Evolutionary conservation across 2,888 invertebrate species (phyloP).

Genomic region (Luperina nickerlii): DNA sequence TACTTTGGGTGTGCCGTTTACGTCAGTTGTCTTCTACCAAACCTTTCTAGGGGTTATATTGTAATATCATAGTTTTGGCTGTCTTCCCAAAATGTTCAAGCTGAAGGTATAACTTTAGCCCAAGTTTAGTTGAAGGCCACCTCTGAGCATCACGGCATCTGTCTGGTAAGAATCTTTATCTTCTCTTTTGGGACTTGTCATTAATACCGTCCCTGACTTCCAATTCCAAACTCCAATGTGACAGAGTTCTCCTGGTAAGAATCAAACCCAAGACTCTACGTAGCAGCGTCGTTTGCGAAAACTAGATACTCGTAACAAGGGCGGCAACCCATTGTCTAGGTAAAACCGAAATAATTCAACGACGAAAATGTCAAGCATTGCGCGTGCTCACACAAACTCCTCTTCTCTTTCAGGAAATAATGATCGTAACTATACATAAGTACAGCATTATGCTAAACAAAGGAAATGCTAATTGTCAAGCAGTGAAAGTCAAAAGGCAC

Average conservation of each 20-base stretch:
- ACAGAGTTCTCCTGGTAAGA: not conserved
- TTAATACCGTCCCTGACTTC: not conserved
- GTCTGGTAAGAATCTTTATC: not conserved
- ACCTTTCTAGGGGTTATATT: not conserved
- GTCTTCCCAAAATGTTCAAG: not conserved
- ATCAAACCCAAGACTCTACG: constrained; percentile 2
- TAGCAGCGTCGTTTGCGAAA: constrained; percentile 2
- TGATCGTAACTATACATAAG: constrained; percentile 33
- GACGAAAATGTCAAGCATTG: constrained; percentile 23
- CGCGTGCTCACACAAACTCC: not conserved
- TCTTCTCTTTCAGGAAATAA: constrained; percentile 27
- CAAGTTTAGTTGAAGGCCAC: not conserved
- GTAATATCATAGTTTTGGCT: constrained; percentile 3
- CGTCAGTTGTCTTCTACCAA: constrained; percentile 12
- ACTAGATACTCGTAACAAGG: constrained; percentile 15
- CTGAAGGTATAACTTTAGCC: not conserved
- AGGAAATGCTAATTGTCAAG: constrained; percentile 42
- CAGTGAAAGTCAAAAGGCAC: constrained; percentile 34
- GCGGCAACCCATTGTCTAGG: constrained; percentile 23
- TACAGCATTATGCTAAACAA: constrained; percentile 42
- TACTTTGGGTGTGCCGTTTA: constrained; percentile 11
- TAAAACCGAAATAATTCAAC: constrained; percentile 24
- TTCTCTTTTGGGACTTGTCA: not conserved
- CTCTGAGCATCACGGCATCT: not conserved
- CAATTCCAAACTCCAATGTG: not conserved